These are phyloP conservation scores for Nannoperca australis DNA, from an alignment of 2,797 vertebrate species.

Conservation along the genomic window DNA sequence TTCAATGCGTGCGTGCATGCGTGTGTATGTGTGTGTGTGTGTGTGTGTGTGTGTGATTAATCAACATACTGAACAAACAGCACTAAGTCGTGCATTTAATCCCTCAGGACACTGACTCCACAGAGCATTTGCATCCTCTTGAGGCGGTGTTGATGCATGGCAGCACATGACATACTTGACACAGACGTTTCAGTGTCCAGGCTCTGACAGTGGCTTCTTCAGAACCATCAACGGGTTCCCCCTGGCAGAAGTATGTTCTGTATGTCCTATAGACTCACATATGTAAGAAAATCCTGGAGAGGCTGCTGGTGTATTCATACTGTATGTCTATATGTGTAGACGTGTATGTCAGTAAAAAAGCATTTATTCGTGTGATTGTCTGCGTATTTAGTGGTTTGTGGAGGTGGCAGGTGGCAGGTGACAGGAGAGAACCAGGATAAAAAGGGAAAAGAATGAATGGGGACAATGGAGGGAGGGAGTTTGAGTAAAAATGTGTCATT, in stretches of 20 bases:
- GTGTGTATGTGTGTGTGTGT: background rate
- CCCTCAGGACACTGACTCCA: conserved; percentile 17
- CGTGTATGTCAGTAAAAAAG: background rate
- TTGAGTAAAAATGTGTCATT: background rate
- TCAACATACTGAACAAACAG: conserved; percentile 35
- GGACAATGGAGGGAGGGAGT: background rate
- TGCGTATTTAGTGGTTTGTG: conserved; percentile 6
- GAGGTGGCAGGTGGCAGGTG: background rate
- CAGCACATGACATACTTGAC: conserved; percentile 38
- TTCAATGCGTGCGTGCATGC: background rate
- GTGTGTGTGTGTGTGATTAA: conserved; percentile 3
- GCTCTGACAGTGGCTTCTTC: conserved; percentile 35
- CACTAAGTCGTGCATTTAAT: conserved; percentile 23
- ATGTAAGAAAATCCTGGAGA: conserved; percentile 66
- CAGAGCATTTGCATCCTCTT: conserved; percentile 7
- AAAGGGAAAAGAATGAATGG: background rate
- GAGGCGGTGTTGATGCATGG: conserved; percentile 10
- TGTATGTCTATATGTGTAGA: conserved; percentile 23
- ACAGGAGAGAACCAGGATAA: background rate
- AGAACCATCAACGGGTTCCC: conserved; percentile 62
- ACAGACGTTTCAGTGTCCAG: conserved; percentile 21
- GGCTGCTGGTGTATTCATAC: conserved; percentile 9
- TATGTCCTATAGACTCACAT: conserved; percentile 59
- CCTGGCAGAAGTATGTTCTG: conserved; percentile 73
- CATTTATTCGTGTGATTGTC: background rate